Evolutionary conservation across 2,113 vertebrate species (phyloP), one percentile per base, ranked within the genome.

Genomic region (Perca flavescens): DNA sequence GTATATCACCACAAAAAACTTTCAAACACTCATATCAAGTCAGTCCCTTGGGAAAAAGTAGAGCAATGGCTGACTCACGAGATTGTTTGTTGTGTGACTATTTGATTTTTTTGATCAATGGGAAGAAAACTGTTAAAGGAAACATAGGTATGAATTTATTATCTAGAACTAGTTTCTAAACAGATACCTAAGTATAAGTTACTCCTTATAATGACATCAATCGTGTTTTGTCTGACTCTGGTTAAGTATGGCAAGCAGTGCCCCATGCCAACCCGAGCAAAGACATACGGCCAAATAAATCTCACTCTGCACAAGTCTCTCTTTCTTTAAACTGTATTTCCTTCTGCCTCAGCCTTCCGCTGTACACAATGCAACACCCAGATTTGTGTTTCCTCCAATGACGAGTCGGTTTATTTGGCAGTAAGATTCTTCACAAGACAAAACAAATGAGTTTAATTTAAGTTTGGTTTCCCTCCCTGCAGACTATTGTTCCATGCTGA

Each of bases 271-370:
- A 7, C 28, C 49, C 36, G 67, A 67, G 17, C 3, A 57, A 21
- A 86, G 21, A 83, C 70, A 80, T 66, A 34, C 69, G 57, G 84
- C 52, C 40, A 60, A 67, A 71, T 60, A 64, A 89, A 89, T 65
- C 71, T 46, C 70, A 60, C 17, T 40, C 63, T 73, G 52, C 63
- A 79, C 58, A 40, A 50, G 25, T 74, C 36, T 1, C 19, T 40
- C 56, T 52, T 17, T 73, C 64, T 73, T 47, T 47, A 56, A 80
- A 40, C 50, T 31, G 13, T 31, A 25, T 65, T 86, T 82, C 54
- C 36, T 47, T 79, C 36, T 56, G 50, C 82, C 34, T 63, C 62
- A 69, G 60, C 54, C 58, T 36, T 71, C 49, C 25, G 19, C 64
- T 71, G 46, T 4, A 34, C 21, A 70, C 57, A 54, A 40, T n/a